Percentiles rank a stretch among this genome's conserved stretches.
Evolutionary conservation across 2,113 vertebrate species (phyloP).

Genomic region (pig (Sus scrofa)): T2T-Sscrofa CM000817.6:12794001-12794500

Average conservation of each 20-base stretch:
- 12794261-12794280: background rate
- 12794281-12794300: background rate
- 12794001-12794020: background rate
- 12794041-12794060: background rate
- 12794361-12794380: background rate
- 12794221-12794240: background rate
- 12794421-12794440: background rate
- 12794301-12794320: background rate
- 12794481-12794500: background rate
- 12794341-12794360: background rate
- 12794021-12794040: background rate
- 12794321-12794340: background rate
- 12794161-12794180: background rate
- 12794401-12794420: background rate
- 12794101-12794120: background rate
- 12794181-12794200: background rate
- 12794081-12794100: background rate
- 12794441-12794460: conserved; percentile 34
- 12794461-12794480: background rate
- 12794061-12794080: background rate
- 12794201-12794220: background rate
- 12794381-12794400: conserved; percentile 8
- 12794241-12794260: background rate
- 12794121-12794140: background rate
- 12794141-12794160: background rate